These are phyloP conservation scores for Apoderus coryli DNA, from an alignment of 2,888 invertebrate species.

Conservation along the genomic window DNA sequence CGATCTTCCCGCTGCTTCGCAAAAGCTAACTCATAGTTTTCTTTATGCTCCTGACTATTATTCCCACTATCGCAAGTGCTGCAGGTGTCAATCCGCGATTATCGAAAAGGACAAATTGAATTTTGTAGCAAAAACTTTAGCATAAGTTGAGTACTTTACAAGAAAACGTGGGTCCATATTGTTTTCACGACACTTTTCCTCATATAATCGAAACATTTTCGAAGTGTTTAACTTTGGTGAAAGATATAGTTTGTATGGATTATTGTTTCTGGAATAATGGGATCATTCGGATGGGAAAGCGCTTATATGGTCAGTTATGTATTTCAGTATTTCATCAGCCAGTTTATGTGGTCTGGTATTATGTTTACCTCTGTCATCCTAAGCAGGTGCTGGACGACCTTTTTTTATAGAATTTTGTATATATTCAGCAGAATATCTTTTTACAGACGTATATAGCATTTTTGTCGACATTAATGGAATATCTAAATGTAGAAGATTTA, in stretches of 20 bases:
- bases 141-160: constrained; percentile 3
- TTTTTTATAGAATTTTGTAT: too few species aligned
- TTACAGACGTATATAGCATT: constrained; percentile 2
- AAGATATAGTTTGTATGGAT: constrained; percentile 2
- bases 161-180: constrained; percentile 1
- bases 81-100: background rate
- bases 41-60: constrained; percentile 8
- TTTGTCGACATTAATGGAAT: background rate
- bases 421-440: constrained; percentile 3
- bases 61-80: constrained; percentile 3
- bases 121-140: constrained; percentile 2
- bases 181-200: constrained; percentile 2
- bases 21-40: constrained; percentile 11
- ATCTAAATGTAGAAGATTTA: constrained; percentile 2
- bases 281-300: constrained; percentile 1
- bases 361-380: constrained; percentile 1
- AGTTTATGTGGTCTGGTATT: constrained; percentile 1
- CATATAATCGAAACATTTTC: constrained; percentile 3
- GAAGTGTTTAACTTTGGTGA: constrained; percentile 2
- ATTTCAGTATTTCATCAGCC: constrained; percentile 1
- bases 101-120: constrained; percentile 3
- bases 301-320: constrained; percentile 1
- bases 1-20: constrained; percentile 9
- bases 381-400: constrained; percentile 2
- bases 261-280: constrained; percentile 1